A percentile compares a stretch with the other conserved stretches of the same genome.
phyloP scores from a whole-genome alignment of 2,888 invertebrate species.

The Cataglyphis cursor region DNA sequence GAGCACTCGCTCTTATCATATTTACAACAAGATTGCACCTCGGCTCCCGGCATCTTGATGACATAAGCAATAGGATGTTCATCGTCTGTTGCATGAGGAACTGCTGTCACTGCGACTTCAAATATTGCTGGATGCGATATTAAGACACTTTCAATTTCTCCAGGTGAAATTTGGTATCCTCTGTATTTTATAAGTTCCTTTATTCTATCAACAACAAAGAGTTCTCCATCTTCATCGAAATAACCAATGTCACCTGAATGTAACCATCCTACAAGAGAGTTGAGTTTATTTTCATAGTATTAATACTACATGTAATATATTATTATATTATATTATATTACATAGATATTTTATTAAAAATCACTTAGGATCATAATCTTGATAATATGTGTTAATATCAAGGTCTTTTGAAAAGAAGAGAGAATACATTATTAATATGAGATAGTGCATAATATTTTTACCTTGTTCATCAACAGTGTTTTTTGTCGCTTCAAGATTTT shows the following conservation, averaged over 20 bases:
- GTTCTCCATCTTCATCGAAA: slow-evolving; percentile 78
- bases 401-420: neutral
- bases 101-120: slow-evolving; percentile 81
- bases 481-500: slow-evolving; percentile 87
- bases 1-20: neutral
- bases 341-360: neutral
- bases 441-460: slow-evolving; percentile 32
- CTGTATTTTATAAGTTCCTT: slow-evolving; percentile 83
- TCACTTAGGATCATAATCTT: neutral
- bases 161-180: slow-evolving; percentile 81
- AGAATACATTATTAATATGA: neutral
- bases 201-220: slow-evolving; percentile 82
- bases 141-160: slow-evolving; percentile 80
- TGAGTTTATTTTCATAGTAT: neutral
- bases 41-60: slow-evolving; percentile 53
- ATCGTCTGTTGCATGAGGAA: slow-evolving; percentile 77
- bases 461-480: slow-evolving; percentile 87
- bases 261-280: slow-evolving; percentile 79
- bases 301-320: neutral
- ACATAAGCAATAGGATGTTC: slow-evolving; percentile 83
- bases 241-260: slow-evolving; percentile 83
- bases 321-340: neutral
- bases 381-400: neutral
- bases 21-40: slow-evolving; percentile 67
- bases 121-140: slow-evolving; percentile 76